Base-by-base conservation (phyloP, 1,140 invertebrate species). In the Pseudomyrmex cubaensis region DNA sequence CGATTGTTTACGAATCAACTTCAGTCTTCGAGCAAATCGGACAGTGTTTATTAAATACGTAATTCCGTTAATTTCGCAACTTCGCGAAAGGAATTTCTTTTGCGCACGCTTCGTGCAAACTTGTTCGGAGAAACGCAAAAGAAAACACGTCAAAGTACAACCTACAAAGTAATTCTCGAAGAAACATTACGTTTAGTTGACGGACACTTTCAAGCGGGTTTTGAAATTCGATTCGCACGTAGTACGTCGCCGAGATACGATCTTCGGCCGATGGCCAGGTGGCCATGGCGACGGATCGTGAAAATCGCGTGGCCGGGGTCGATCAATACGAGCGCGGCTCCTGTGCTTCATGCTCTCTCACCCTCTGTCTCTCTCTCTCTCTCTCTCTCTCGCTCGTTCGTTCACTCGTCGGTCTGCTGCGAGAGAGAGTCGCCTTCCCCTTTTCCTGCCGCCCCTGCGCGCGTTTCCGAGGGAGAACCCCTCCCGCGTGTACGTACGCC, bases 261-360 rank as follows among this genome's bases (percentile, higher is more conserved):
- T 93, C 93, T 93, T 91, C 90, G 84, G 90, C 90, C 91, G 88
- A 89, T 91, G 89, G 91, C 93, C 92, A 94, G 94, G 94, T 94
- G 94, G 91, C 93, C 94, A 94, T 94, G 94, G 91, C 93, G 94
- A 94, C 93, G 93, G 90, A 94, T 94, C 93, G 89, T 93, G 92
- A 94, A 94, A 94, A 94, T 94, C 93, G 93, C 92, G 91, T 92
- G 91, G 92, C 93, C 90, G 90, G 87, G 90, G 91, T 77, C 93
- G 94, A 94, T 94, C 93, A 94, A 94, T 94, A 94, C 91, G 91
- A 86, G 90, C 90, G 89, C 90, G 84, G 90, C 87, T 86, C 80
- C 85, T 35, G 35, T 35, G 35, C 35, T 35, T 35, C 35, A 35
- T 35, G 35, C 35, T 35, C 7, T 35, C 35, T 82, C 85, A 74